Conservation (phyloP, 1,140 invertebrate species). For the Zaprionus camerounensis region DNA sequence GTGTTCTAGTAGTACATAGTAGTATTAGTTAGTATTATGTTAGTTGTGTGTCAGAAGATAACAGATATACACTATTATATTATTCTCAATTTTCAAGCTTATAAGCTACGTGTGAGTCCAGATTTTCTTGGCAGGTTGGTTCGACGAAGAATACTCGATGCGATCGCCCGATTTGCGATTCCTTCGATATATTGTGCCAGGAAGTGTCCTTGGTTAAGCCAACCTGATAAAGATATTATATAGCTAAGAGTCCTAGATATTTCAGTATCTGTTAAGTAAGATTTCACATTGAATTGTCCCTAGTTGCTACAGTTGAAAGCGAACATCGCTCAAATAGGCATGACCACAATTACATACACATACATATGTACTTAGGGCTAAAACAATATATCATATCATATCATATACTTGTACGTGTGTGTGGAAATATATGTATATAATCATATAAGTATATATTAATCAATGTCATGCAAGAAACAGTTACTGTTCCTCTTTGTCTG, state of each 20-base stretch:
- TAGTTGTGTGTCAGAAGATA: constrained; percentile 26
- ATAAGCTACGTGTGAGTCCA: constrained; percentile 34
- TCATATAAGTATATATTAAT: constrained; percentile 25
- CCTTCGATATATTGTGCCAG: constrained; percentile 8
- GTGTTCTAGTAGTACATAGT: constrained; percentile 48
- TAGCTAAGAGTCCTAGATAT: constrained; percentile 28
- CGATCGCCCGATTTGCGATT: constrained; percentile 7
- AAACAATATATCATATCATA: constrained; percentile 55
- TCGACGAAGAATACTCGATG: constrained; percentile 25
- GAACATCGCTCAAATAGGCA: constrained; percentile 81
- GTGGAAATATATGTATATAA: background rate
- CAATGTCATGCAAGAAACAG: constrained; percentile 54
- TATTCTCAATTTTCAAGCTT: constrained; percentile 22
- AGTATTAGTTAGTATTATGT: constrained; percentile 45
- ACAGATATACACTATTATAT: constrained; percentile 21
- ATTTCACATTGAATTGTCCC: constrained; percentile 66
- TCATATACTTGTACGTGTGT: constrained; percentile 30
- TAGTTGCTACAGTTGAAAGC: constrained; percentile 80
- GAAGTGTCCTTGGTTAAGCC: constrained; percentile 23
- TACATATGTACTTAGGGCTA: constrained; percentile 54
- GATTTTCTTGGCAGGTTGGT: constrained; percentile 45
- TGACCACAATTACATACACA: constrained; percentile 56
- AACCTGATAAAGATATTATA: constrained; percentile 25
- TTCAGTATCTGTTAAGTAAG: constrained; percentile 45
- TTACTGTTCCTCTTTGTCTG: constrained; percentile 46